These are phyloP conservation scores for Clarias batrachus DNA, from an alignment of 2,113 vertebrate species.

Conservation along the genomic window DNA sequence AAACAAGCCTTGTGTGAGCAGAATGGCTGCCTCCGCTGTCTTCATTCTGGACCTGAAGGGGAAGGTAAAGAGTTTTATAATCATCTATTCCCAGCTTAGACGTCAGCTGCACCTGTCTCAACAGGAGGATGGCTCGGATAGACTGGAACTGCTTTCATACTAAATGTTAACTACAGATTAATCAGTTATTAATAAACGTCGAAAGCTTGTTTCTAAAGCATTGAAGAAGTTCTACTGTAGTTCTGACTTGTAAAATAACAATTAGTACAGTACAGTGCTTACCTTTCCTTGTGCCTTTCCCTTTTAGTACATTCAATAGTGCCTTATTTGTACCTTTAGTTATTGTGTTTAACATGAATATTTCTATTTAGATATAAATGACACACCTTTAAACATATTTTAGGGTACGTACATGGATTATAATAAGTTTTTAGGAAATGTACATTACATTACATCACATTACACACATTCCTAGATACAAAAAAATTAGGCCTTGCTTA, in stretches of 20 bases:
- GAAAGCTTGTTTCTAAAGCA: background rate
- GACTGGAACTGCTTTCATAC: background rate
- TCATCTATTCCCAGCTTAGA: background rate
- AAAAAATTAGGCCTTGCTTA: background rate
- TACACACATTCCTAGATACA: background rate
- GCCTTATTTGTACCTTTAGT: background rate
- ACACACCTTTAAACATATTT: background rate
- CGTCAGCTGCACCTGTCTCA: slow-evolving; percentile 46
- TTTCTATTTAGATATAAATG: too few species aligned
- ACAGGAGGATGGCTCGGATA: background rate
- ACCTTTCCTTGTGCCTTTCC: background rate
- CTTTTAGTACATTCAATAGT: background rate
- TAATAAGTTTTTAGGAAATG: background rate
- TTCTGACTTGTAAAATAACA: background rate
- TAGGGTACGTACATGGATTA: background rate
- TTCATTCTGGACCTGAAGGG: slow-evolving; percentile 80
- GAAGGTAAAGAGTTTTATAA: slow-evolving; percentile 70
- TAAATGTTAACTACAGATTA: background rate
- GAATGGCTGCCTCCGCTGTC: slow-evolving; percentile 78
- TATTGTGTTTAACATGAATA: background rate
- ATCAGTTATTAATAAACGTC: background rate
- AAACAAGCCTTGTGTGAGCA: background rate
- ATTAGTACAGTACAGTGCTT: background rate
- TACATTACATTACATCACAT: background rate
- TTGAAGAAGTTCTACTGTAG: background rate